Conservation (phyloP, 2,888 invertebrate genomes). For the Galeruca laticollis region DNA sequence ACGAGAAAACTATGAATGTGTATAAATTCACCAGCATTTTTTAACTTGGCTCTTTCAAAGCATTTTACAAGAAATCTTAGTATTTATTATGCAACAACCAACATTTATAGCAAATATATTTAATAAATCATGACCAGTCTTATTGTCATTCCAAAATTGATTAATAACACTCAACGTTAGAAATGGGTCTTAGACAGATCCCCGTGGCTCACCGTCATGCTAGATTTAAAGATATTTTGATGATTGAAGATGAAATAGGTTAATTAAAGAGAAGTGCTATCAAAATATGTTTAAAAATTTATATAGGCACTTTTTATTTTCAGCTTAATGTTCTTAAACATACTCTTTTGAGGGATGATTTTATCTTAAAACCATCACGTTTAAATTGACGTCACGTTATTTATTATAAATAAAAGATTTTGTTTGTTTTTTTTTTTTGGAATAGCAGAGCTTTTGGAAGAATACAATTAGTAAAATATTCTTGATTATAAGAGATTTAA, state of each 20-base stretch:
- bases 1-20: conserved; percentile 57
- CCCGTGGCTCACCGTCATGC: neutral
- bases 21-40: conserved; percentile 56
- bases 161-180: neutral
- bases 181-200: neutral
- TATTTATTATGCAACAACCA: neutral
- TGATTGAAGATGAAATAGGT: too few relatives aligned
- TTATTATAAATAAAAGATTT: too few relatives aligned
- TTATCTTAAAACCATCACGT: too few relatives aligned
- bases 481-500: too few relatives aligned
- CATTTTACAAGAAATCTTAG: too few relatives aligned
- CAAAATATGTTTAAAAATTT: neutral
- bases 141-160: neutral
- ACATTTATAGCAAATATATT: neutral
- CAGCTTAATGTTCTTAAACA: neutral
- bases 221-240: too few relatives aligned
- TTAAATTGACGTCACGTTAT: too few relatives aligned
- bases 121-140: neutral
- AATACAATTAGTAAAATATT: too few relatives aligned
- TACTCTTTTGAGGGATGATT: neutral
- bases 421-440: too few relatives aligned
- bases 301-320: conserved; percentile 4
- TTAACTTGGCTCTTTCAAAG: conserved; percentile 51
- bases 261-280: neutral
- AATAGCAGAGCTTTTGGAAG: too few relatives aligned